Conservation (phyloP, 2,888 invertebrate genomes). For the Ophion ventricosus region DNA sequence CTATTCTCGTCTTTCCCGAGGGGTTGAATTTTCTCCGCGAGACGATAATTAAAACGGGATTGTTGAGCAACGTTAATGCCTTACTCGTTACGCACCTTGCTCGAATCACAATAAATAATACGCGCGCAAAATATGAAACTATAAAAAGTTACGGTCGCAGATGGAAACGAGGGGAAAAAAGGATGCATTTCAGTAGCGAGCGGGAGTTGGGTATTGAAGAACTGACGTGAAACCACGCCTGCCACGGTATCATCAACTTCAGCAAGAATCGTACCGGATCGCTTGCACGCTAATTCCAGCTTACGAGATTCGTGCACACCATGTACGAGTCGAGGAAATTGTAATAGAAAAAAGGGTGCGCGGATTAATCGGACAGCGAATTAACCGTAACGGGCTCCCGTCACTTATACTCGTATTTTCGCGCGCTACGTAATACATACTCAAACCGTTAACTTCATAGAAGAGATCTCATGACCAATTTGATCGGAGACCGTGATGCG, state of each 20-base stretch:
- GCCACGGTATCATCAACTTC: conserved; percentile 34
- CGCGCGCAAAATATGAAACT: not conserved
- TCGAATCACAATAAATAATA: conserved; percentile 5
- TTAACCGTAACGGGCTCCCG: no score
- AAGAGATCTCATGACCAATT: no score
- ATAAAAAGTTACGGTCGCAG: conserved; percentile 1
- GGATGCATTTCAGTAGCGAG: no score
- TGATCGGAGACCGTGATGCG: no score
- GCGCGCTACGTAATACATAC: no score
- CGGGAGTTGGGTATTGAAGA: conserved; percentile 17
- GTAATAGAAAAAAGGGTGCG: not conserved
- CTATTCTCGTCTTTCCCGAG: not conserved
- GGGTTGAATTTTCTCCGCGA: conserved; percentile 23
- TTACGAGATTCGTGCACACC: conserved; percentile 65
- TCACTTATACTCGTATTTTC: no score
- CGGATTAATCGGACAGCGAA: no score
- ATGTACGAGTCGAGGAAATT: conserved; percentile 37
- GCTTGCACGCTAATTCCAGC: conserved; percentile 67
- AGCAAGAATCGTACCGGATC: conserved; percentile 39
- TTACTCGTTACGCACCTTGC: not conserved
- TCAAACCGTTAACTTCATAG: no score
- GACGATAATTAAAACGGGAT: conserved; percentile 24
- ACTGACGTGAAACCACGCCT: conserved; percentile 33
- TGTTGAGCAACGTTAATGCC: not conserved
- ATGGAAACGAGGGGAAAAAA: not conserved